phyloP scores from a whole-genome alignment of 2,888 invertebrate genomes.

The Nephrocerus scutellatus region DNA sequence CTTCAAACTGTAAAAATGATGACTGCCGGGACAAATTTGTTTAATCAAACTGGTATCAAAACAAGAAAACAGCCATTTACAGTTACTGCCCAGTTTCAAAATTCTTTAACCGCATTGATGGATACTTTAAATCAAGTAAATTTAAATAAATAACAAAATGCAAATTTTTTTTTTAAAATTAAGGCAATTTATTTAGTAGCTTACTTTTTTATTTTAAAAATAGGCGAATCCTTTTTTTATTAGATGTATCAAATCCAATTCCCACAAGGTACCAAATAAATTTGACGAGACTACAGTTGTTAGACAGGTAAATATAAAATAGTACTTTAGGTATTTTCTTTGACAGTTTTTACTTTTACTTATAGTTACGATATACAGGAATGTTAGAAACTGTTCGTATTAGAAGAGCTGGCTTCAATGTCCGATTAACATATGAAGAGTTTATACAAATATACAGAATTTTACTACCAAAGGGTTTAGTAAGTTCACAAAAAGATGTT shows the following conservation, averaged over 20 bases:
- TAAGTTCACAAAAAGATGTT: conserved; percentile 82
- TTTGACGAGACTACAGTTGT: conserved; percentile 93
- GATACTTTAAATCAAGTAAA: conserved; percentile 73
- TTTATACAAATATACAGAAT: conserved; percentile 90
- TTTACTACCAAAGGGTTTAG: conserved; percentile 75
- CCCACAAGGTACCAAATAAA: conserved; percentile 83
- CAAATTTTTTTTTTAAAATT: not conserved
- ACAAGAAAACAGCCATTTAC: conserved; percentile 84
- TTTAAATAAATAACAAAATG: not conserved
- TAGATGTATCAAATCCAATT: conserved; percentile 92
- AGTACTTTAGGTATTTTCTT: too few relatives aligned
- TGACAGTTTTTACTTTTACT: conserved; percentile 3
- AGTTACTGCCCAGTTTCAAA: conserved; percentile 91
- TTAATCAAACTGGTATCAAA: conserved; percentile 47
- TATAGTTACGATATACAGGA: conserved; percentile 84
- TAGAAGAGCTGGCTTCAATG: conserved; percentile 91
- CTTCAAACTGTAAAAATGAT: conserved; percentile 86
- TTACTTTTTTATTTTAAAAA: too few relatives aligned
- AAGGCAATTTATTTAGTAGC: not conserved
- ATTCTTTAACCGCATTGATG: conserved; percentile 86
- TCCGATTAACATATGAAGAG: conserved; percentile 86
- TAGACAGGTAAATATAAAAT: conserved; percentile 48
- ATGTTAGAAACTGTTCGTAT: conserved; percentile 96
- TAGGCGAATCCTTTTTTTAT: conserved; percentile 54
- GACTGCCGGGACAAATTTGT: conserved; percentile 52